A percentile compares a stretch with the other conserved stretches of the same genome.
phyloP scores from a whole-genome alignment of 2,888 invertebrate genomes.

The Nephrotoma flavescens region DNA sequence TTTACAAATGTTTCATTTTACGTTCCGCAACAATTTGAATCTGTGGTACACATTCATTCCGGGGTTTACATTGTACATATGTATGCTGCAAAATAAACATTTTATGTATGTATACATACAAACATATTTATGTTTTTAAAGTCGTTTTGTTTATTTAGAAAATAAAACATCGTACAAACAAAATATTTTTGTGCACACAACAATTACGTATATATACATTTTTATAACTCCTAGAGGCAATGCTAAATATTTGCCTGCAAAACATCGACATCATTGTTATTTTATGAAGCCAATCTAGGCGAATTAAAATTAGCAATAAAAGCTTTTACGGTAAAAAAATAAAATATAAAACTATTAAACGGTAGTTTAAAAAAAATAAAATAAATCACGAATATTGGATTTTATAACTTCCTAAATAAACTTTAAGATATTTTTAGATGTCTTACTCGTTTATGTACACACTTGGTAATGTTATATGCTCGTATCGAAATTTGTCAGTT shows the following conservation, averaged over 20 bases:
- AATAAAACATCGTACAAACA: background rate
- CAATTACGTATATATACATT: background rate
- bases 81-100: background rate
- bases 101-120: background rate
- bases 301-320: background rate
- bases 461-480: background rate
- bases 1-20: no score
- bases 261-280: background rate
- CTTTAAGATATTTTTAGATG: background rate
- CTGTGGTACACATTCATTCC: no score
- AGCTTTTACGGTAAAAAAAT: background rate
- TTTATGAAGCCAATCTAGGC: background rate
- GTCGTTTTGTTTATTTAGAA: background rate
- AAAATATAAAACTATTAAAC: background rate
- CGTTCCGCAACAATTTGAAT: no score
- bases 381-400: background rate
- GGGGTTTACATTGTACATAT: background rate
- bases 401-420: background rate
- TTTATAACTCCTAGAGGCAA: background rate
- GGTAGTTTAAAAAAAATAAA: background rate
- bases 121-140: background rate
- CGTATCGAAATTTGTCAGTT: background rate
- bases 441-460: background rate
- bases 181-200: background rate
- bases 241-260: background rate